Percentiles rank a stretch among this genome's conserved stretches.
Conservation (phyloP, 2,888 invertebrate species). For the Cecidostiba fungosa region DNA sequence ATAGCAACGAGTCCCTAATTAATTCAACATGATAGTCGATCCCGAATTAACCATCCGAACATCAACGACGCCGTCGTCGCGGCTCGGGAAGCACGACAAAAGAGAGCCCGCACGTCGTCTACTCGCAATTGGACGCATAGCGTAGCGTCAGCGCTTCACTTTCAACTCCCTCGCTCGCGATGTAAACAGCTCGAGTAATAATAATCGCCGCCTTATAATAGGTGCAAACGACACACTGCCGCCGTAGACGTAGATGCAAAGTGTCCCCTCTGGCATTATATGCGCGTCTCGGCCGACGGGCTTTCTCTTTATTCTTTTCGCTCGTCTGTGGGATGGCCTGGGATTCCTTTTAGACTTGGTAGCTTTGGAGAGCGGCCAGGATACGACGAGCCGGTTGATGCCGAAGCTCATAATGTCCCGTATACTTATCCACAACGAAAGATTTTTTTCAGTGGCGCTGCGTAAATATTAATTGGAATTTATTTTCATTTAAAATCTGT, state of each 20-base stretch:
- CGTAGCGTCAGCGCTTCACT: neutral
- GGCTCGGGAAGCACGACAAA: neutral
- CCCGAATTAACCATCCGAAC: no score
- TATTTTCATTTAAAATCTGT: no score
- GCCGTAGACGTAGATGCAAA: neutral
- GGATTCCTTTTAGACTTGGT: neutral
- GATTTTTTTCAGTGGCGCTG: no score
- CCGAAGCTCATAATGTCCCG: neutral
- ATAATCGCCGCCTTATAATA: conserved; percentile 3
- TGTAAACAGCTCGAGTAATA: conserved; percentile 13
- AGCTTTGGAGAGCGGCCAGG: neutral
- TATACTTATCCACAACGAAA: no score
- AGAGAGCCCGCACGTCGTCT: neutral
- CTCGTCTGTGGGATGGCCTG: neutral
- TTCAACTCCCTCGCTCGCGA: conserved; percentile 1
- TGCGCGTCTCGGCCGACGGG: neutral
- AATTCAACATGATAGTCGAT: no score
- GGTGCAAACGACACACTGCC: neutral
- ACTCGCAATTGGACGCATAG: neutral
- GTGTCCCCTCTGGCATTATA: neutral
- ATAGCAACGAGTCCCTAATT: no score
- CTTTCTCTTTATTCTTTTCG: neutral
- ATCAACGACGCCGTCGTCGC: neutral
- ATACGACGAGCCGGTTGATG: neutral
- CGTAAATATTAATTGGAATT: no score